Evolutionary conservation across 2,888 invertebrate genomes (phyloP).

Genomic region (Chrysolina oricalcia): DNA sequence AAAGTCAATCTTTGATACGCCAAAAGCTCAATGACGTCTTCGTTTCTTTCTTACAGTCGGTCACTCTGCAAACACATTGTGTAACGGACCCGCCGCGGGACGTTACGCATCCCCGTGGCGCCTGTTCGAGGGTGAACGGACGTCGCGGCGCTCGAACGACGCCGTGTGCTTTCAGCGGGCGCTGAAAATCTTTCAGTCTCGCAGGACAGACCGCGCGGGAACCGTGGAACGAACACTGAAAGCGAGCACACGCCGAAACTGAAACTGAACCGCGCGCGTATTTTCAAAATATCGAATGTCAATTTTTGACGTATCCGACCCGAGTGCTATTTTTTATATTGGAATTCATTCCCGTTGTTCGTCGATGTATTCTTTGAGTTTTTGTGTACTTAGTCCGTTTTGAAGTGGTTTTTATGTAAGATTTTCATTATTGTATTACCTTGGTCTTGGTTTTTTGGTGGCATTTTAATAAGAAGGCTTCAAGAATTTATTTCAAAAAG

Average conservation of each 20-base stretch:
- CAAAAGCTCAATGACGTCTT: not conserved
- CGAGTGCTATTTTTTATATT: conserved; percentile 51
- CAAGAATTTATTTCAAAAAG: no score
- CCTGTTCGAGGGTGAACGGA: conserved; percentile 65
- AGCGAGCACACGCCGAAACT: conserved; percentile 22
- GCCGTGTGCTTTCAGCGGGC: conserved; percentile 53
- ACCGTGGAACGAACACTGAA: conserved; percentile 54
- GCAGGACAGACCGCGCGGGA: conserved; percentile 58
- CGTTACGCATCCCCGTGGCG: conserved; percentile 64
- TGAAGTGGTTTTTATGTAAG: conserved; percentile 59
- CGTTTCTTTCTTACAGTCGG: not conserved
- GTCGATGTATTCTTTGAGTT: conserved; percentile 50
- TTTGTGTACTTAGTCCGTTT: conserved; percentile 55
- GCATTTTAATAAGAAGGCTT: not conserved
- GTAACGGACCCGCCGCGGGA: conserved; percentile 48
- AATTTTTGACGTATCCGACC: not conserved
- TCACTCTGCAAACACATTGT: conserved; percentile 44
- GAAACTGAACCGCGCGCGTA: conserved; percentile 28
- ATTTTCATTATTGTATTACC: conserved; percentile 10
- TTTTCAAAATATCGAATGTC: conserved; percentile 32
- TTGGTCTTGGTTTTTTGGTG: not conserved
- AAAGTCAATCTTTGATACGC: not conserved
- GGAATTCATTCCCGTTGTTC: conserved; percentile 42
- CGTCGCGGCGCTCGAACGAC: conserved; percentile 58
- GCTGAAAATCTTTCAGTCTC: conserved; percentile 58